Conservation (phyloP, 2,797 vertebrate species). For the Enteromius fasciolatus region DNA sequence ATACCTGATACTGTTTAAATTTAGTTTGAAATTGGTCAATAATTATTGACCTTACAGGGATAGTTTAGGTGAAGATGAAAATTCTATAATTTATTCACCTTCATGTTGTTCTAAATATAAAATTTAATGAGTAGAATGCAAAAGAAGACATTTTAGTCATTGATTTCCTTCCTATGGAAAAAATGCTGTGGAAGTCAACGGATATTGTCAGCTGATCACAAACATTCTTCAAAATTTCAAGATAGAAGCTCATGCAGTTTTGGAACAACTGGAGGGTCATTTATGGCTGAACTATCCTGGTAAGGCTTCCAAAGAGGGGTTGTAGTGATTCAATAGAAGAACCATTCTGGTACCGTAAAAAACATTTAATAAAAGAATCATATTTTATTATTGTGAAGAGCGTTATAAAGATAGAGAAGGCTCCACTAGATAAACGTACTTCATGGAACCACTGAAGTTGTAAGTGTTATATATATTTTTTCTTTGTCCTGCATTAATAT, state of each 20-base stretch:
- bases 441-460: neutral
- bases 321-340: neutral
- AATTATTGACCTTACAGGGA: neutral
- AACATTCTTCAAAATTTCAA: too few relatives aligned
- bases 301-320: neutral
- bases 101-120: too few relatives aligned
- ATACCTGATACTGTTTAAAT: neutral
- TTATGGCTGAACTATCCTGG: neutral
- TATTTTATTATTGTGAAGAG: neutral
- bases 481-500: neutral
- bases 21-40: neutral
- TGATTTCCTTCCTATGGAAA: neutral
- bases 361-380: neutral
- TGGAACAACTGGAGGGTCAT: neutral
- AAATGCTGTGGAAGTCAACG: too few relatives aligned
- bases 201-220: too few relatives aligned
- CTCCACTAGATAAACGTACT: neutral
- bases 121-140: too few relatives aligned
- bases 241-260: neutral
- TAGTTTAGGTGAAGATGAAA: neutral
- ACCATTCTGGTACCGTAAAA: neutral
- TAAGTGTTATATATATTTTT: neutral
- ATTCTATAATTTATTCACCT: too few relatives aligned
- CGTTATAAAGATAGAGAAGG: neutral
- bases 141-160: neutral